Conservation (phyloP, 2,888 invertebrate genomes). For the Caenorhabditis imperialis region DNA sequence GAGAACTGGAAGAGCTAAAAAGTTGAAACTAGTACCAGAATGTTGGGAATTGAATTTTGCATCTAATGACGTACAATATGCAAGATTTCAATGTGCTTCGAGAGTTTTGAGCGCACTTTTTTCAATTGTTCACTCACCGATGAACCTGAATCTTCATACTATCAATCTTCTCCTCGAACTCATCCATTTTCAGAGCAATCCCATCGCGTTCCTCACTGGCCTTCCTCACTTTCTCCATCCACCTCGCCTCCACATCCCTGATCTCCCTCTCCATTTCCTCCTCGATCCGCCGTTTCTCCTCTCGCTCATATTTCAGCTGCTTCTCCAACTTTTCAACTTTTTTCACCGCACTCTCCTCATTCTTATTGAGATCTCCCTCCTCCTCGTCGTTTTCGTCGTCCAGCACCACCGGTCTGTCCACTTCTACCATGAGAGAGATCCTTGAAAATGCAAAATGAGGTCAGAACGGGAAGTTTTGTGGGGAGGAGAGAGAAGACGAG, state of each 20-base stretch:
- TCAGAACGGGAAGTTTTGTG: conserved; percentile 21
- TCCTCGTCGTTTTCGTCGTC: conserved; percentile 2
- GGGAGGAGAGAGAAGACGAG: conserved; percentile 1
- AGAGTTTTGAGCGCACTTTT: too few relatives aligned
- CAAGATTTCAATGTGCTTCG: too few relatives aligned
- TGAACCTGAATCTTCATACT: conserved; percentile 59
- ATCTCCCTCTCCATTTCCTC: conserved; percentile 65
- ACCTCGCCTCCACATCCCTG: conserved; percentile 55
- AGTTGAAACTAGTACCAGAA: too few relatives aligned
- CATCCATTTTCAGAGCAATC: conserved; percentile 49
- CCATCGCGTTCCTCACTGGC: conserved; percentile 56
- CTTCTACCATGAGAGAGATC: conserved; percentile 32
- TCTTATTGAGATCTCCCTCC: conserved; percentile 27
- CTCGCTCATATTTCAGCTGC: conserved; percentile 48
- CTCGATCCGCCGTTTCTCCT: conserved; percentile 34
- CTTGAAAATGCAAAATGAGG: conserved; percentile 40
- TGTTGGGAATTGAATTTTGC: too few relatives aligned
- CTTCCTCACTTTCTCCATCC: conserved; percentile 64
- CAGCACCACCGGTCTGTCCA: conserved; percentile 5
- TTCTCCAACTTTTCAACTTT: conserved; percentile 51
- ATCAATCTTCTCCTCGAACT: conserved; percentile 66
- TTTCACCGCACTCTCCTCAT: conserved; percentile 10
- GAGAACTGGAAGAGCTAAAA: too few relatives aligned
- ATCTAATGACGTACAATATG: too few relatives aligned
- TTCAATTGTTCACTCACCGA: conserved; percentile 42